Percentiles rank a stretch among this genome's conserved stretches.
Conservation (phyloP, 2,797 vertebrate species). For the Ibycter americanus region DNA sequence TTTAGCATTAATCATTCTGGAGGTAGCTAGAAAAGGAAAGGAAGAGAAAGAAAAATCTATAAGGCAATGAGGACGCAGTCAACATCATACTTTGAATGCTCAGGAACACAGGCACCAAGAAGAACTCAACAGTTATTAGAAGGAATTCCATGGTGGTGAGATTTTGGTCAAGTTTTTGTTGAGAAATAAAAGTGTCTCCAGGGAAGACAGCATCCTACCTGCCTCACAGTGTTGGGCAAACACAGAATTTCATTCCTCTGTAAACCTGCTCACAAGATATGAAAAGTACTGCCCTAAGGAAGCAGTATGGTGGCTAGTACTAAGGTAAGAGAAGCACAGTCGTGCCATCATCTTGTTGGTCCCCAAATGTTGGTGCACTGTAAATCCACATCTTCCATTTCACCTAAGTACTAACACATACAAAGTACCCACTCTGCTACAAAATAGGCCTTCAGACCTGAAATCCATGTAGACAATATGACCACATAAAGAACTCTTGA, state of each 20-base stretch:
- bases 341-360: background rate
- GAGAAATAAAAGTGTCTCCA: background rate
- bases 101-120: background rate
- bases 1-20: background rate
- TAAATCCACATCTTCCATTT: background rate
- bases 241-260: background rate
- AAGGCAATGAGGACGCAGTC: background rate
- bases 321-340: background rate
- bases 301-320: background rate
- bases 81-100: background rate
- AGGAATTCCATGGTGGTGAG: background rate
- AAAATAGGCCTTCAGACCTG: background rate
- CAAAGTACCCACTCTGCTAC: background rate
- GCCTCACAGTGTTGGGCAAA: background rate
- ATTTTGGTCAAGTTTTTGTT: background rate
- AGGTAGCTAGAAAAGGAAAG: background rate
- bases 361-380: background rate
- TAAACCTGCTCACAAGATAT: background rate
- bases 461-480: background rate
- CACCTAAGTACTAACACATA: background rate
- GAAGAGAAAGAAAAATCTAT: background rate
- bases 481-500: background rate
- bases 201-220: background rate
- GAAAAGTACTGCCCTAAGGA: background rate
- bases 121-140: background rate